These are phyloP conservation scores for Tetragonula carbonaria DNA, from an alignment of 2,888 invertebrate species.

Conservation along the genomic window DNA sequence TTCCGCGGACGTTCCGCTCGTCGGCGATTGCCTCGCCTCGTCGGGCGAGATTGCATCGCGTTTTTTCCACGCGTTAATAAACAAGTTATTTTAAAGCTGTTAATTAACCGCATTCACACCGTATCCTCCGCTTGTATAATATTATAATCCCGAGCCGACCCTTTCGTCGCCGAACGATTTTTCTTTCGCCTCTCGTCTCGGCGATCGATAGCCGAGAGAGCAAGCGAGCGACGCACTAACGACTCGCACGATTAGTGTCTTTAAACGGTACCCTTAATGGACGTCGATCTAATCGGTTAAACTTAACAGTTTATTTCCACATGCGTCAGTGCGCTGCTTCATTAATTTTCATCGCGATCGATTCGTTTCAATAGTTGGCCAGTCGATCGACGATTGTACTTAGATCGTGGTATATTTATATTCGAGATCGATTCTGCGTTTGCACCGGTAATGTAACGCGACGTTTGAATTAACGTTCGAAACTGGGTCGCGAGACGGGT, in stretches of 20 bases:
- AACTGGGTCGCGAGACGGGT: slow-evolving; percentile 2
- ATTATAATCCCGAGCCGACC: slow-evolving; percentile 17
- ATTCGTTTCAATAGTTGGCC: not conserved
- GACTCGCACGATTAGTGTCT: slow-evolving; percentile 12
- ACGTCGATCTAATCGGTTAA: slow-evolving; percentile 29
- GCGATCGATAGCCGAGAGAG: too few relatives aligned
- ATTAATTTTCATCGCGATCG: slow-evolving; percentile 21
- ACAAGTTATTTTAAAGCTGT: slow-evolving; percentile 25
- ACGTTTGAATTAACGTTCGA: not conserved
- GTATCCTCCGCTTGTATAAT: not conserved
- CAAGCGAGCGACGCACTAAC: not conserved
- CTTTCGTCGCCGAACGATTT: not conserved
- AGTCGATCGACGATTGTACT: too few relatives aligned
- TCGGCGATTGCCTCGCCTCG: slow-evolving; percentile 12
- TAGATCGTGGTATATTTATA: not conserved
- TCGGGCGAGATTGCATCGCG: slow-evolving; percentile 32
- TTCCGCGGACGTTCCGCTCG: not conserved
- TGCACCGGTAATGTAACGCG: not conserved
- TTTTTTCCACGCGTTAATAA: slow-evolving; percentile 18
- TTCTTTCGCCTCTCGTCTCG: slow-evolving; percentile 15
- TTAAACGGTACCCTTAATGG: slow-evolving; percentile 33
- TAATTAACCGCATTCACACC: slow-evolving; percentile 37
- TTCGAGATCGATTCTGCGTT: not conserved
- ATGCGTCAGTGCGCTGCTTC: not conserved
- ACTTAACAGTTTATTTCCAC: slow-evolving; percentile 18